Base-by-base conservation (phyloP, 2,797 vertebrate genomes). In the Muraenolepis orangiensis region DNA sequence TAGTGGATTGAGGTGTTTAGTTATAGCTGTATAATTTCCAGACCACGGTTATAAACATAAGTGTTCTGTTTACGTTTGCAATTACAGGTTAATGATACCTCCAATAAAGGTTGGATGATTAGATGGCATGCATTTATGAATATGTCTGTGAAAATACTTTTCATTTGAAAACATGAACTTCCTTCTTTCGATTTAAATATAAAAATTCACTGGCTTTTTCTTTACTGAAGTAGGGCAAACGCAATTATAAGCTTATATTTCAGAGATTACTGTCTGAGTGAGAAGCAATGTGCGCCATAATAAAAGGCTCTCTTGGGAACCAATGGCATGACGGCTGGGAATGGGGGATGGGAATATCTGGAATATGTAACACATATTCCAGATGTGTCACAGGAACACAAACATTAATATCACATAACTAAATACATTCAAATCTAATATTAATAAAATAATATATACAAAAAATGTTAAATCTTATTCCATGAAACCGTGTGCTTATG, bases 211-310 rank as follows among this genome's bases (percentile, higher is more conserved):
- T 57, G 51, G n/a, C 20, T 57, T n/a, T 57, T 57, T n/a, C 51
- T 57, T 38, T 57, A n/a, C 20, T n/a, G 51, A 57, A 57, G 51
- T 57, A 57, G 51, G 57, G n/a, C 64, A 7, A 14, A 28, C 38
- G 67, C 29, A 67, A 51, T 23, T 67, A 40, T 76, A 76, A 67
- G 73, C 23, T 70, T 23, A 40, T 40, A 30, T 71, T 34, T 20
- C 69, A n/a, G 12, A n/a, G 69, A 5, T 29, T 42, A 23, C 18
- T 76, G 38, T 42, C 26, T 51, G 42, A 26, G 42, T 28, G 42
- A 31, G 34, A 51, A 46, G 42, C 46, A n/a, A 57, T 57, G 51
- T 57, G 51, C 20, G 20, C 51, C 23, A 57, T 57, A 57, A 57
- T 57, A 20, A 57, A 57, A 57, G 20, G 51, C 51, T 57, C 51